Evolutionary conservation across 2,888 invertebrate species (phyloP), one percentile per base, ranked within the genome.

Genomic region (Tubulanus polymorphus): DNA sequence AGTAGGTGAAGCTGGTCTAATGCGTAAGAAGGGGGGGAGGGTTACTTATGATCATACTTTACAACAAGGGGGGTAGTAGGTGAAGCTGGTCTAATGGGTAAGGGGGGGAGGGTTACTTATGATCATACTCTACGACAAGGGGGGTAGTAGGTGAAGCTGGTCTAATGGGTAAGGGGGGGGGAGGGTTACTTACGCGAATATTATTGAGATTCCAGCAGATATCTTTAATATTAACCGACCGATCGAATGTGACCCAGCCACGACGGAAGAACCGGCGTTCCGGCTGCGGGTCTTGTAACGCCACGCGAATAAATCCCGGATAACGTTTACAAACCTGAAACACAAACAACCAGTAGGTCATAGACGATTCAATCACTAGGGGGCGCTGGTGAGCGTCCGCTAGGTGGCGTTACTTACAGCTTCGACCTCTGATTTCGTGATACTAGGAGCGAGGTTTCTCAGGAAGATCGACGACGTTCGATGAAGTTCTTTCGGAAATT

Each of bases 131-230:
- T n/a, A n/a, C n/a, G n/a, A n/a, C n/a, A n/a, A n/a, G n/a, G n/a
- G n/a, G n/a, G n/a, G n/a, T n/a, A n/a, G n/a, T n/a, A n/a, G n/a
- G n/a, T n/a, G n/a, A n/a, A n/a, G n/a, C n/a, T n/a, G n/a, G n/a
- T n/a, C n/a, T n/a, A n/a, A n/a, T n/a, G n/a, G n/a, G 72, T 27
- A 54, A 23, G n/a, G n/a, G n/a, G n/a, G n/a, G n/a, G n/a, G n/a
- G n/a, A n/a, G n/a, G n/a, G n/a, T 29, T 27, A 57, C 81, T 79
- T 79, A 90, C 86, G 71, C 96, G 85, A 60, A 94, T 91, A 67
- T 93, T 95, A 77, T 96, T 97, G 41, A 99, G 84, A 76, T 92
- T 93, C 96, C 96, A 99, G 80, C 97, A 99, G 65, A 99, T 97
- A 76, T 99, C 97, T 77, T 97, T 97, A 65, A 99, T 97, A 80